Evolutionary conservation across 2,888 invertebrate genomes (phyloP), one percentile per base, ranked within the genome.

Genomic region (Lepidochitona cinerea): DNA sequence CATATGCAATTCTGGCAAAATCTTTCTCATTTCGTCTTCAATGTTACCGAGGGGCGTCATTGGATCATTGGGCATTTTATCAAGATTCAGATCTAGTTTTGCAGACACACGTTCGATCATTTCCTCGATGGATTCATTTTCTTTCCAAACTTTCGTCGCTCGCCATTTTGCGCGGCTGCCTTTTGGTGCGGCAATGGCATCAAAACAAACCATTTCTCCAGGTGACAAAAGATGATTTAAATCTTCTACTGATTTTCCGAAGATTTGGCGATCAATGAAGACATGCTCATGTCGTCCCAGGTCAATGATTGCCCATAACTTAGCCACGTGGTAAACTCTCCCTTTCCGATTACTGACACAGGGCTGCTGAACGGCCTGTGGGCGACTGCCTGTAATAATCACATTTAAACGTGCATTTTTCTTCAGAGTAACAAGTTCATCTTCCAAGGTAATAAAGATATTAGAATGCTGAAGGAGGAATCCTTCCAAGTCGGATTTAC

Each of bases 241-340:
- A 79, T 90, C 90, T 78, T 90, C 90, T 72, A 89, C 83, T 33
- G 84, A 83, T 71, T 87, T 86, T 3, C 85, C 84, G 77, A 88
- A 88, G 75, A 91, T 90, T 32, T 89, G 89, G 71, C 88, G 83
- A 75, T 91, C 91, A 74, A 91, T 91, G 75, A 91, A 91, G 18
- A 91, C 91, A 80, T 91, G 91, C 78, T 91, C 91, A 82, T 91
- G 91, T 74, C 88, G 87, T 2, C 90, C 91, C n/a, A 91, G 83
- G 79, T 91, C 91, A 49, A 91, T 88, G 65, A 90, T 90, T 33
- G 90, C 89, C 91, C 91, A 91, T 26, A 91, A 80, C 80, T 91
- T 90, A 36, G 91, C 90, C 54, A 91, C 88, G 81, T 91, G 90
- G 77, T 89, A 90, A 37, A 90, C 85, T 70, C 88, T 86, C 4